Base-by-base conservation (phyloP, 2,797 vertebrate genomes). In the Ptychobarbus kaznakovi region DNA sequence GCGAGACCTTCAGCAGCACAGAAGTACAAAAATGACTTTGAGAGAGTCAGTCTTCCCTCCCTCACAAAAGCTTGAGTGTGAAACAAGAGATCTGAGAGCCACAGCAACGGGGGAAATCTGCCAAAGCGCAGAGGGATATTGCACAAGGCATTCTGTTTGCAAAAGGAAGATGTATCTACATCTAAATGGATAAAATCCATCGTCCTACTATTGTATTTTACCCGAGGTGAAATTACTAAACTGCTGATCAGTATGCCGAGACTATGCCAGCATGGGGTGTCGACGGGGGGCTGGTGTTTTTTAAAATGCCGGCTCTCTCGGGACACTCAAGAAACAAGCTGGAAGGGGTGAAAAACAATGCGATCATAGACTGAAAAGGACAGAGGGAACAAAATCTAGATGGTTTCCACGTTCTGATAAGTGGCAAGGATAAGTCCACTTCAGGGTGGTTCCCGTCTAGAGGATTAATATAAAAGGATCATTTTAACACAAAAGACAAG, bases 401-500 rank as follows among this genome's bases (percentile, higher is more conserved):
- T 72, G 80, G 89, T 89, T 91, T 89, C 72, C 83, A 76, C 74
- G 56, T 90, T 88, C 68, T 40, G 32, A 66, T 80, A 88, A 89
- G 79, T 83, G 89, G 87, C 82, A 84, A 56, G 87, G 91, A 86
- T 89, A 87, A 87, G 86, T 91, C 91, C 83, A 88, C 85, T 92
- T 90, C 90, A 75, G 89, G 84, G 84, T 88, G 89, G 87, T 89
- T 85, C 16, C 42, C 18, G 42, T 79, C 89, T 87, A 82, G 90
- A 87, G 92, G 92, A 92, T 92, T 91, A 93, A 84, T 87, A 87
- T 90, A 90, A 93, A 89, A 92, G 87, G 89, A 88, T 90, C 58
- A 80, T 85, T 89, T 77, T 87, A 89, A 88, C 88, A 91, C 68
- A 87, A 56, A 90, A 87, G 65, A 84, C 77, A 82, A 88, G 90